Base-by-base conservation (phyloP, 2,888 invertebrate species). In the Drosophila neonasuta region DNA sequence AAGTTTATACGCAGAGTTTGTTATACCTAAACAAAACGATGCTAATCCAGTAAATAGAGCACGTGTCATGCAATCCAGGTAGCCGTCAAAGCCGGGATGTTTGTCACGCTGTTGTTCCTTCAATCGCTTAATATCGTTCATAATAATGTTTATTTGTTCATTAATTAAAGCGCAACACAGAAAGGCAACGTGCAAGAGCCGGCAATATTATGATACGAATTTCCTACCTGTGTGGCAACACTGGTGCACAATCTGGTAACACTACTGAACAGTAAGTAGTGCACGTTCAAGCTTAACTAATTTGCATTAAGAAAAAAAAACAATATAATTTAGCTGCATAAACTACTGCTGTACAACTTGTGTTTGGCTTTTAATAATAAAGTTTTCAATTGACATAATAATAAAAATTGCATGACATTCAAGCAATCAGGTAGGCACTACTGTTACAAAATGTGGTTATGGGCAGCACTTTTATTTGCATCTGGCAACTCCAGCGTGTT, bases 51-150 rank as follows among this genome's bases (percentile, higher is more conserved):
- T 89, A 57, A 92, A 90, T 3, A 92, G 81, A 0, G 91, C 86
- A 66, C 92, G 87, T 36, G 91, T 90, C 91, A 92, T 92, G 70
- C 92, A 92, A 77, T 92, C 90, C 45, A 92, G 74, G 68, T 92
- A 92, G 2, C 89, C 89, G 78, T 90, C 91, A 69, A 91, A 91
- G 17, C 91, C 91, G 4, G 92, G 92, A 83, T 91, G 91, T 64
- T 87, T 89, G 10, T 89, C 90, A 48, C 89, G 89, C 70, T 92
- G 91, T 64, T 91, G 90, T 24, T 91, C 91, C 71, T 90, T 91
- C 34, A 92, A 74, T 29, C 84, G 81, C 57, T 89, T 91, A 13
- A 91, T 90, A 73, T 91, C 90, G 80, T 91, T 91, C 91, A 91
- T 91, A 75, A 74, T 88, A 71, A 52, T 46, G 34, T 20, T 48